Conservation (phyloP, 2,888 invertebrate genomes). For the Euclidia mi region DNA sequence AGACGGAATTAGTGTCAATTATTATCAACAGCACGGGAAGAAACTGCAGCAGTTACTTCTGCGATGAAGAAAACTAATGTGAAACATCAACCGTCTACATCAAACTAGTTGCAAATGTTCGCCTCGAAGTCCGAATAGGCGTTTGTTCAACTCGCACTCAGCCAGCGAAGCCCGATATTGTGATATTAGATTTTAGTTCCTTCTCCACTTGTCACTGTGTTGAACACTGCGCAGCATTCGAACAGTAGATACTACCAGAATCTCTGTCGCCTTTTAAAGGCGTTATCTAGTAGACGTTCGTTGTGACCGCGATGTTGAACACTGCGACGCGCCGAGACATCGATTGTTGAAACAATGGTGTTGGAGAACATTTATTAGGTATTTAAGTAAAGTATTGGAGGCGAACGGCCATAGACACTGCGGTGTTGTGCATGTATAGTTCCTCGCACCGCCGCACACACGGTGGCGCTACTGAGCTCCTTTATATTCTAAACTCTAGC, state of each 20-base stretch:
- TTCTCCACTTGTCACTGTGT: constrained; percentile 81
- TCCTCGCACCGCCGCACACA: constrained; percentile 87
- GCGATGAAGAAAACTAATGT: constrained; percentile 9
- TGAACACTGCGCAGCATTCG: constrained; percentile 66
- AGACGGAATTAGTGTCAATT: constrained; percentile 48
- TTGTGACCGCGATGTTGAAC: constrained; percentile 68
- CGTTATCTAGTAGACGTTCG: constrained; percentile 60
- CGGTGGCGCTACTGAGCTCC: constrained; percentile 87
- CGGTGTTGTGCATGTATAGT: constrained; percentile 89
- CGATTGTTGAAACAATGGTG: constrained; percentile 82
- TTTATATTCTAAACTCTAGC: constrained; percentile 89
- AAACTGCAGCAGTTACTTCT: constrained; percentile 20
- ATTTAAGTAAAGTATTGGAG: constrained; percentile 86
- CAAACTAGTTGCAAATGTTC: constrained; percentile 50
- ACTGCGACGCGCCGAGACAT: constrained; percentile 68
- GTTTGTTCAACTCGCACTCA: constrained; percentile 78
- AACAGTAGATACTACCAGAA: constrained; percentile 67
- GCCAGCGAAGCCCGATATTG: constrained; percentile 87
- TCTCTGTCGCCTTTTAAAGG: constrained; percentile 72
- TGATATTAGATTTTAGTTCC: constrained; percentile 90
- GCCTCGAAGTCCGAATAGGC: constrained; percentile 68
- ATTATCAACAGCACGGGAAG: constrained; percentile 25
- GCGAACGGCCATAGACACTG: constrained; percentile 87
- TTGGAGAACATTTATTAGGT: constrained; percentile 85
- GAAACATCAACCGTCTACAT: constrained; percentile 41